phyloP scores from a whole-genome alignment of 2,888 invertebrate species.

The Monochamus alternatus region DNA sequence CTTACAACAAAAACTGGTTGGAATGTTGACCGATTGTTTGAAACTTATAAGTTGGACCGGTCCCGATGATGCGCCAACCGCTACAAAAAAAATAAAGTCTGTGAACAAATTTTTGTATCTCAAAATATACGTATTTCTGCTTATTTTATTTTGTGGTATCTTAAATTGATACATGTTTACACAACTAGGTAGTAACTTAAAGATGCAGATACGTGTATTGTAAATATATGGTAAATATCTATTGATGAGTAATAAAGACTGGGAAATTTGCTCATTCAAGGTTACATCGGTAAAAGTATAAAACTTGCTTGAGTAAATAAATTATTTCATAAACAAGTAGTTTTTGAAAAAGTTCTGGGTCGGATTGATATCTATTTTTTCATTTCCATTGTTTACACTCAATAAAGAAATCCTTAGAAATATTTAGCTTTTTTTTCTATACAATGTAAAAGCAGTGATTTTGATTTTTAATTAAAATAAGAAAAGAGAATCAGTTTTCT shows the following conservation, averaged over 20 bases:
- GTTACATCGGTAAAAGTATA: neutral
- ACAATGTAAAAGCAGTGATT: too few relatives aligned
- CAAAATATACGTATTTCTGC: neutral
- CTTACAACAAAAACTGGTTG: slow-evolving; percentile 32
- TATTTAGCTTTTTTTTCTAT: too few relatives aligned
- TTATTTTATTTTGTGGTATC: neutral
- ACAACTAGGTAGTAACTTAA: neutral
- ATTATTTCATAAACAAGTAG: too few relatives aligned
- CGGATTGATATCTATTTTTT: too few relatives aligned
- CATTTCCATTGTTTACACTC: too few relatives aligned
- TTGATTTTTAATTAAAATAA: too few relatives aligned
- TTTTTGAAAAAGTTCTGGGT: too few relatives aligned
- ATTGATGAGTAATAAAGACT: neutral
- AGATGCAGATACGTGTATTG: neutral
- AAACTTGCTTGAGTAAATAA: neutral
- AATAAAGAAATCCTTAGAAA: too few relatives aligned
- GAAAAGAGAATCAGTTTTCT: too few relatives aligned
- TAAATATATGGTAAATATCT: neutral
- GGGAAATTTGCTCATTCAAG: neutral
- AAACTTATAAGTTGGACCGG: slow-evolving; percentile 26
- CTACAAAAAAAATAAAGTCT: neutral
- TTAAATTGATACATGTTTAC: neutral
- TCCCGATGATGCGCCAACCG: neutral
- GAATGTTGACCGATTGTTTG: slow-evolving; percentile 36
- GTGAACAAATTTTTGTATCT: neutral